These are phyloP conservation scores for Gibbula magus DNA, from an alignment of 2,888 invertebrate species.

Conservation along the genomic window DNA sequence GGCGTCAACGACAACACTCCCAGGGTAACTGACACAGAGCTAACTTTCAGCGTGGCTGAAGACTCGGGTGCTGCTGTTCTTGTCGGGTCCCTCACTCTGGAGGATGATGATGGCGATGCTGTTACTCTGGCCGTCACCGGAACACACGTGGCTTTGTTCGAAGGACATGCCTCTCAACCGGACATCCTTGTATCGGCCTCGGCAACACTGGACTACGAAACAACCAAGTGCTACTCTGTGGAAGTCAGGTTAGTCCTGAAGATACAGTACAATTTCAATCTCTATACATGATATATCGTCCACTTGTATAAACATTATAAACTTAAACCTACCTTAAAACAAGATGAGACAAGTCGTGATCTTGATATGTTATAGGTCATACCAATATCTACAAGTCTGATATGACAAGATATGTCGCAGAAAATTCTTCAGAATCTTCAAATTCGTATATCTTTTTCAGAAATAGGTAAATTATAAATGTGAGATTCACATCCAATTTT, in stretches of 20 bases:
- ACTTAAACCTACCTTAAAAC: too few relatives aligned
- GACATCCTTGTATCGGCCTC: background rate
- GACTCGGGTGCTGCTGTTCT: background rate
- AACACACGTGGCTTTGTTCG: background rate
- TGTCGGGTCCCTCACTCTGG: background rate
- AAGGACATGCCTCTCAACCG: background rate
- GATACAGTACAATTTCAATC: too few relatives aligned
- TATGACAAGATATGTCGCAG: too few relatives aligned
- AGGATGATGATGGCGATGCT: background rate
- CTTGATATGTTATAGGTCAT: too few relatives aligned
- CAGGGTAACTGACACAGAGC: background rate
- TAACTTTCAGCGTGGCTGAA: background rate
- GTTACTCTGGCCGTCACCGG: background rate
- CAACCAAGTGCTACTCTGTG: conserved; percentile 12
- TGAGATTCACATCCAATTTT: too few relatives aligned
- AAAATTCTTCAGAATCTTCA: too few relatives aligned
- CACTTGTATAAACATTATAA: too few relatives aligned
- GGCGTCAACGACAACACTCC: conserved; percentile 4
- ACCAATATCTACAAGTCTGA: too few relatives aligned
- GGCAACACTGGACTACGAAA: background rate
- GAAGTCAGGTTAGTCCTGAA: background rate
- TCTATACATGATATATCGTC: too few relatives aligned
- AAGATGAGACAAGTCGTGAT: too few relatives aligned
- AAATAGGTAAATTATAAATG: too few relatives aligned
- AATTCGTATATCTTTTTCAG: too few relatives aligned